A percentile compares a stretch with the other conserved stretches of the same genome.
Evolutionary conservation across 2,888 invertebrate genomes (phyloP).

Genomic region (Melipona beecheii): DNA sequence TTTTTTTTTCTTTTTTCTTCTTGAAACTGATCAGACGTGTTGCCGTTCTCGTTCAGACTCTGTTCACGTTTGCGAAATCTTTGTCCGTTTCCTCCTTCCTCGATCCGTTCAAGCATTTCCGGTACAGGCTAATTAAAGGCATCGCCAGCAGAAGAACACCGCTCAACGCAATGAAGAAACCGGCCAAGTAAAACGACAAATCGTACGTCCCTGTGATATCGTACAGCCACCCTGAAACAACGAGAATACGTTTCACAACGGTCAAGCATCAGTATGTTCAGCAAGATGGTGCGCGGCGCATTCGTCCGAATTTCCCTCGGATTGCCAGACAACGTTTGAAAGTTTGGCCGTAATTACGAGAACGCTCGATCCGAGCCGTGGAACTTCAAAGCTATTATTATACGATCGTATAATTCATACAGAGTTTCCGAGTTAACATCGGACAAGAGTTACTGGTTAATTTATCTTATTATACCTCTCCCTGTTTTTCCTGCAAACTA

Average conservation of each 20-base stretch:
- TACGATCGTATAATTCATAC: slow-evolving; percentile 33
- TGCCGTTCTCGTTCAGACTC: slow-evolving; percentile 70
- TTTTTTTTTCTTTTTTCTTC: too few species aligned
- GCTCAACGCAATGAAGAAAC: slow-evolving; percentile 91
- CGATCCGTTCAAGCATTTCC: slow-evolving; percentile 68
- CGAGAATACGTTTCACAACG: not conserved
- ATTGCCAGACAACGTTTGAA: not conserved
- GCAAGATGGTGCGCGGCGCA: too few species aligned
- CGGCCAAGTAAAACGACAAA: slow-evolving; percentile 92
- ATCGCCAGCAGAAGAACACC: slow-evolving; percentile 87
- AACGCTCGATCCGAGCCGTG: slow-evolving; percentile 13
- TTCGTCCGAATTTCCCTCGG: not conserved
- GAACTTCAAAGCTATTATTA: slow-evolving; percentile 40
- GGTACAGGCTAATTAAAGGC: slow-evolving; percentile 80
- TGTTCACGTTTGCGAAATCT: slow-evolving; percentile 78
- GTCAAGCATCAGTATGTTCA: not conserved
- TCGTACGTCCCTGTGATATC: slow-evolving; percentile 92
- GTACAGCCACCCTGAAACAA: slow-evolving; percentile 90
- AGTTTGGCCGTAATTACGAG: slow-evolving; percentile 30
- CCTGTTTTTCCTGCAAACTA: slow-evolving; percentile 39
- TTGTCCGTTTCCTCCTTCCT: slow-evolving; percentile 65
- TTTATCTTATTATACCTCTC: slow-evolving; percentile 61
- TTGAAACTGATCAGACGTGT: not conserved
- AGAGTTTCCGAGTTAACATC: slow-evolving; percentile 9
- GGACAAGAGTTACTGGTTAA: slow-evolving; percentile 46